Evolutionary conservation across 2,113 vertebrate genomes (phyloP).

Genomic region (Lipophrys pholis): DNA sequence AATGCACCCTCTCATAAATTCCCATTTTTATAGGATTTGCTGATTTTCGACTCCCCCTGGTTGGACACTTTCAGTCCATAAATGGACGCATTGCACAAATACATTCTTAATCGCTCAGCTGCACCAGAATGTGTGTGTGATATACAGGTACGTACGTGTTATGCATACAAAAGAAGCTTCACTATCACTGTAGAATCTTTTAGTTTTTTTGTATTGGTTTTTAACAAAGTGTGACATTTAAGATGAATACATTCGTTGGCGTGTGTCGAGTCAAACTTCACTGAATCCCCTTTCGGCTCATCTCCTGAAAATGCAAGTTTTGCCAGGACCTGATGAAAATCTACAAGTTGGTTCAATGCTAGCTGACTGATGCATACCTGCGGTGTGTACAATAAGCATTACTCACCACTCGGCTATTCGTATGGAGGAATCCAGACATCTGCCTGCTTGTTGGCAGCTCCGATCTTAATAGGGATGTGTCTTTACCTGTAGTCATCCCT

Average conservation of each 20-base stretch:
- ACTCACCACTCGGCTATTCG: slow-evolving; percentile 65
- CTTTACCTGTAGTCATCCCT: slow-evolving; percentile 45
- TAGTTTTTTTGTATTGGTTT: background rate
- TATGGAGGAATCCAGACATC: slow-evolving; percentile 54
- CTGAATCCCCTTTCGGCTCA: slow-evolving; percentile 14
- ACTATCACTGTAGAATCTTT: slow-evolving; percentile 17
- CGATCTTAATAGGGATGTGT: slow-evolving; percentile 47
- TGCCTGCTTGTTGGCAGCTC: slow-evolving; percentile 38
- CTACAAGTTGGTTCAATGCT: slow-evolving; percentile 33
- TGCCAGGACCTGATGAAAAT: slow-evolving; percentile 5
- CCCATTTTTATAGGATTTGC: slow-evolving; percentile 21
- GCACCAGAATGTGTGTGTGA: slow-evolving; percentile 10
- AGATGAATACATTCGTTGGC: slow-evolving; percentile 19
- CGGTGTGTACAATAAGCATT: slow-evolving; percentile 48
- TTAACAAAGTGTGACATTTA: slow-evolving; percentile 5
- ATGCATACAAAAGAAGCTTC: background rate
- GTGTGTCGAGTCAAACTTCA: slow-evolving; percentile 24
- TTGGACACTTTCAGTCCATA: slow-evolving; percentile 15
- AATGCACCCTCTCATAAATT: slow-evolving; percentile 21
- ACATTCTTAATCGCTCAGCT: slow-evolving; percentile 29
- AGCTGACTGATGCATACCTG: slow-evolving; percentile 28
- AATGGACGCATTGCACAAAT: slow-evolving; percentile 28
- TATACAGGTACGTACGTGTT: slow-evolving; percentile 5
- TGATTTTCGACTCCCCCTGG: slow-evolving; percentile 25
- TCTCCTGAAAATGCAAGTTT: slow-evolving; percentile 20